A percentile compares a stretch with the other conserved stretches of the same genome.
Evolutionary conservation across 2,888 invertebrate species (phyloP).

Genomic region (Habrosyne pyritoides): DNA sequence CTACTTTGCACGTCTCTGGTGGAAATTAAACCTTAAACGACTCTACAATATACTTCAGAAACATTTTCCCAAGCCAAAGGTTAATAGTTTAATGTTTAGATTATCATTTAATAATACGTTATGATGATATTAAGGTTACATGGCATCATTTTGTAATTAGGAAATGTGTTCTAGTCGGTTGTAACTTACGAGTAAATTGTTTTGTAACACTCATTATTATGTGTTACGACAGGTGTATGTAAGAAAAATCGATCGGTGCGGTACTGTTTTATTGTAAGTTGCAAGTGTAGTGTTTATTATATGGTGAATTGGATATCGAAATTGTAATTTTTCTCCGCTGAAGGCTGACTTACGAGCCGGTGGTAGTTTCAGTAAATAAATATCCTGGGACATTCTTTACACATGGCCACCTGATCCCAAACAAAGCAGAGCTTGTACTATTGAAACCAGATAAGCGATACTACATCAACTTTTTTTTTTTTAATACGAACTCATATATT

Average conservation of each 20-base stretch:
- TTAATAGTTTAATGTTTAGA: constrained; percentile 61
- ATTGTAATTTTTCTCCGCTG: too few species aligned
- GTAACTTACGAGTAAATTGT: constrained; percentile 5
- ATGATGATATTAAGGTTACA: constrained; percentile 42
- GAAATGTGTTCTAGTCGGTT: constrained; percentile 22
- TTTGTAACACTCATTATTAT: background rate
- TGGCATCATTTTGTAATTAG: constrained; percentile 39
- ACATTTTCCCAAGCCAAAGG: constrained; percentile 67
- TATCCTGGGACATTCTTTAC: too few species aligned
- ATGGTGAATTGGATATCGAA: background rate
- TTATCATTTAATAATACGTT: constrained; percentile 48
- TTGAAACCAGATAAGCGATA: too few species aligned
- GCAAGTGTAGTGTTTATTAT: background rate
- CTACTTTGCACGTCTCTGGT: too few species aligned
- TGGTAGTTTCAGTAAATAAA: too few species aligned
- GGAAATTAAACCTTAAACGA: too few species aligned
- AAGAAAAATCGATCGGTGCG: background rate
- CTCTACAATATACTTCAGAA: constrained; percentile 13
- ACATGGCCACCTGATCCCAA: too few species aligned
- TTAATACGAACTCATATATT: too few species aligned
- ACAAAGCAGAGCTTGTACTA: too few species aligned
- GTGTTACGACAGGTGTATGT: background rate
- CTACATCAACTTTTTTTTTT: too few species aligned
- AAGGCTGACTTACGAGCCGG: too few species aligned
- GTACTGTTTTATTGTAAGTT: background rate